Evolutionary conservation across 2,113 vertebrate genomes (phyloP).

Genomic region (Megaceryle maxima): DNA sequence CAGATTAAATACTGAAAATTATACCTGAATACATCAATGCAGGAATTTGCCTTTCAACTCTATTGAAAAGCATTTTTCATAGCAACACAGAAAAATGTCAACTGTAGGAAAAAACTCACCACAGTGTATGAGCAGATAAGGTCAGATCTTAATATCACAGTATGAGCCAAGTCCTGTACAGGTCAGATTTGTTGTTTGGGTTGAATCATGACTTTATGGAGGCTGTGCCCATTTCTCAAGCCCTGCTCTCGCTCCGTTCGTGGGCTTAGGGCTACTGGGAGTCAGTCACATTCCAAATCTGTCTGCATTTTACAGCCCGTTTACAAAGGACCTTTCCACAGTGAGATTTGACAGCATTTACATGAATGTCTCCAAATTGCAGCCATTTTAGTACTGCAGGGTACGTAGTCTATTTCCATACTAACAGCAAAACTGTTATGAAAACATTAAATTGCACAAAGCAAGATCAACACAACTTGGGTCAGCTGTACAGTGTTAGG

Average conservation of each 20-base stretch:
- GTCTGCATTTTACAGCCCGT: too few species aligned
- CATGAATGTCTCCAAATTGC: not conserved
- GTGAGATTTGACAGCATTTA: not conserved
- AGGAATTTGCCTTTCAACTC: not conserved
- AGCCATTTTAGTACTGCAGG: not conserved
- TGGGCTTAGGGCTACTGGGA: not conserved
- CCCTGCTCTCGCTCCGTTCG: not conserved
- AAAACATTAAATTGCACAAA: not conserved
- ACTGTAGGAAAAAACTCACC: not conserved
- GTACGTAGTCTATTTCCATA: not conserved
- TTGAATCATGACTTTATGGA: not conserved
- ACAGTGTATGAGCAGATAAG: not conserved
- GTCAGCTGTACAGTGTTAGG: not conserved
- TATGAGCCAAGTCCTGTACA: not conserved
- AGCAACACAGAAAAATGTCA: not conserved
- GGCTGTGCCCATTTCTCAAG: accelerated
- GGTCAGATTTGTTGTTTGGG: not conserved
- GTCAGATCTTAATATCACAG: not conserved
- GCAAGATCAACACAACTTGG: not conserved
- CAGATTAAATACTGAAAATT: not conserved
- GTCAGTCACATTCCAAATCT: not conserved
- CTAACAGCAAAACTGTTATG: not conserved
- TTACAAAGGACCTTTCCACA: not conserved
- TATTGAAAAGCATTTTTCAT: not conserved
- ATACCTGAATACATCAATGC: not conserved